Base-by-base conservation (phyloP, 2,113 vertebrate species). In the Salvator merianae region DNA sequence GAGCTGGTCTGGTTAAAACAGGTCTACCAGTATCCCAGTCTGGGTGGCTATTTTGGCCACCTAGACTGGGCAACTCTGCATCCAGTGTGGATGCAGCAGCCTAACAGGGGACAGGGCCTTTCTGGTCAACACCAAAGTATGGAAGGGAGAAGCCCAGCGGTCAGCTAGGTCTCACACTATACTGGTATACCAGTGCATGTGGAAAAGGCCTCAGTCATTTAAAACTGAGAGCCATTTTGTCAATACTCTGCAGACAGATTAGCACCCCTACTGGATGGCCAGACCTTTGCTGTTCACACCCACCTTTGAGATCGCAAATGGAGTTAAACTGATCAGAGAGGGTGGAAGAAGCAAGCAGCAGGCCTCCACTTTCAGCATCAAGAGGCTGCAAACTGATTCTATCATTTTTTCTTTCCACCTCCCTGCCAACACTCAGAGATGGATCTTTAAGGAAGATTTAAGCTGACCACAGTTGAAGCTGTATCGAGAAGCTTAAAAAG, bases 311-410 rank as follows among this genome's bases (percentile, higher is more conserved):
- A 43, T 62, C 32, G 50, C 70, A 70, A 81, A 43, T 77, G 55
- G 72, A 43, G 16, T 63, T 76, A 81, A 86, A 62, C 28, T 69
- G 71, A 81, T 86, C 72, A 62, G 47, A 28, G 50, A 69, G 66
- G 62, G 69, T 74, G 65, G 70, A 77, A 81, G 16, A 65, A 55
- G 50, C 32, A 20, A 76, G 34, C 79, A 76, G 84, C 72, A 34
- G 63, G 71, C 65, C 12, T 86, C 71, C 79, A 69, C 47, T 75
- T 59, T 76, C 36, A 14, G 36, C 63, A 34, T 12, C 72, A 86
- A 76, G 53, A 86, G 65, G 53, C 63, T 43, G 72, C 9, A 79
- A 76, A 76, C 65, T 84, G 82, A 84, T 84, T 65, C 69, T 84
- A 74, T 36, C 43, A 24, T 68, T 36, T n/a, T 7, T 12, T 5